These are phyloP conservation scores for Mus spicilegus DNA, from an alignment of 2,113 vertebrate species.

Conservation along the genomic window DNA sequence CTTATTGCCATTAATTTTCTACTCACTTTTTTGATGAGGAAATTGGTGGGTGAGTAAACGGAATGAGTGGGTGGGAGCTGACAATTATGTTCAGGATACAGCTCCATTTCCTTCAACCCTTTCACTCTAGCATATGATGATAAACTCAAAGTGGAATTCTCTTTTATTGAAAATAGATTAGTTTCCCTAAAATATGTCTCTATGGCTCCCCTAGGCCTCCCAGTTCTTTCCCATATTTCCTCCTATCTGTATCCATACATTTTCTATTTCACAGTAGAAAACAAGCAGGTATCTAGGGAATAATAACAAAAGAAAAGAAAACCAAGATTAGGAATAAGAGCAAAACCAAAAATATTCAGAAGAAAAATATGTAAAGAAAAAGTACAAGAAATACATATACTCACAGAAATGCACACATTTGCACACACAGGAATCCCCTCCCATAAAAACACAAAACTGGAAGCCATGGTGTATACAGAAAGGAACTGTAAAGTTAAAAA, in stretches of 20 bases:
- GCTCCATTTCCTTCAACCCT: constrained; percentile 9
- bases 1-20: constrained; percentile 70
- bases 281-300: background rate
- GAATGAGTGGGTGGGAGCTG: constrained; percentile 11
- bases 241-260: background rate
- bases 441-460: background rate
- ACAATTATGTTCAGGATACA: constrained; percentile 35
- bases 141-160: background rate
- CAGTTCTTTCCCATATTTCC: background rate
- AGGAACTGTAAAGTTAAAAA: background rate
- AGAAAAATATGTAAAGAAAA: background rate
- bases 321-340: background rate
- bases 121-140: constrained; percentile 7
- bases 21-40: constrained; percentile 65
- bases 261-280: background rate
- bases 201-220: background rate
- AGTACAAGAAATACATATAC: background rate
- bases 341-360: background rate
- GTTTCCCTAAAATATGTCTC: background rate
- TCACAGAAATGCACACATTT: background rate
- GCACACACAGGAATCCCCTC: background rate
- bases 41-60: constrained; percentile 53
- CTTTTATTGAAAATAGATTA: background rate
- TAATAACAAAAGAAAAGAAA: background rate
- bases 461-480: background rate